phyloP scores from a whole-genome alignment of 2,113 vertebrate species.

The Ageneiosus marmoratus region DNA sequence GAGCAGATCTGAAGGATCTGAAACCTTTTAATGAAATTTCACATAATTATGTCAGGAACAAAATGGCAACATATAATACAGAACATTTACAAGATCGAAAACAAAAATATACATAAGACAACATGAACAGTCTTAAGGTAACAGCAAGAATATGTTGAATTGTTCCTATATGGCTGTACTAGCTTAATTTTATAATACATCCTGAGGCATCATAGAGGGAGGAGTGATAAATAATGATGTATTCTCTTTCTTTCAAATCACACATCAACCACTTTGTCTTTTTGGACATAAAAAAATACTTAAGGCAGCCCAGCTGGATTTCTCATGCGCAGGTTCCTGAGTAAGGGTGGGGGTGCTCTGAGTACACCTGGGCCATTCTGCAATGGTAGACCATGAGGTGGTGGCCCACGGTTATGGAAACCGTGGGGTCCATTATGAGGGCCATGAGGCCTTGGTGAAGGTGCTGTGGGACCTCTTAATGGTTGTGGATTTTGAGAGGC shows the following conservation, averaged over 20 bases:
- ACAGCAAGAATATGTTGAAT: background rate
- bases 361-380: slow-evolving; percentile 42
- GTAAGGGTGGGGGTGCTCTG: slow-evolving; percentile 57
- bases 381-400: slow-evolving; percentile 41
- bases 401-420: background rate
- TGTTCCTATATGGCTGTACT: background rate
- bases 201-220: slow-evolving; percentile 24
- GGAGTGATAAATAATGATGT: background rate
- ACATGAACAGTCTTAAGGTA: background rate
- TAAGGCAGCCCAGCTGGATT: slow-evolving; percentile 60
- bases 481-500: slow-evolving; percentile 44
- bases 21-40: slow-evolving; percentile 13
- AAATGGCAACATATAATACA: background rate
- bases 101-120: slow-evolving; percentile 14
- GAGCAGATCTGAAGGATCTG: background rate
- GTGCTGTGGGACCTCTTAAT: slow-evolving; percentile 30
- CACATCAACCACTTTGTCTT: background rate
- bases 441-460: slow-evolving; percentile 5
- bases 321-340: slow-evolving; percentile 63
- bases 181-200: background rate
- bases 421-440: slow-evolving; percentile 41
- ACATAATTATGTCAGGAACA: background rate
- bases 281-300: background rate
- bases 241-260: background rate
- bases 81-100: background rate